Percentiles rank a stretch among this genome's conserved stretches.
Evolutionary conservation across 2,113 vertebrate species (phyloP).

Genomic region (Alligator sinensis): DNA sequence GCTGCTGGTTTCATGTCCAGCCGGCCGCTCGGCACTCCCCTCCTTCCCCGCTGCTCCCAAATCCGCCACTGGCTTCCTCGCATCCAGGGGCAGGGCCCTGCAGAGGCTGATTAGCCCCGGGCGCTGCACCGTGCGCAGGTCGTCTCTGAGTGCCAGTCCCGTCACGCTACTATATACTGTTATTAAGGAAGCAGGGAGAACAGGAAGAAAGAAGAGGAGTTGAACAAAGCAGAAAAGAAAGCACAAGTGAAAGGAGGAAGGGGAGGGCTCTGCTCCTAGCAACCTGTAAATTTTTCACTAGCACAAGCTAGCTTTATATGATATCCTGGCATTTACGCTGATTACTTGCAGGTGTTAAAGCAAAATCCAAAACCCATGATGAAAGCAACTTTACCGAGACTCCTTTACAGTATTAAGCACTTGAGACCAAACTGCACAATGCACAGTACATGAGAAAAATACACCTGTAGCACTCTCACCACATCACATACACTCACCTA

Average conservation of each 20-base stretch:
- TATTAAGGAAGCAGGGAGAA: not conserved
- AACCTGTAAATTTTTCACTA: not conserved
- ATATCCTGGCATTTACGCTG: not conserved
- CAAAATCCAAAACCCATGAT: not conserved
- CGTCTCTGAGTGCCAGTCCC: not conserved
- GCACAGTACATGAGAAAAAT: constrained; percentile 17
- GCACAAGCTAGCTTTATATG: not conserved
- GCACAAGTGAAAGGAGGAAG: not conserved
- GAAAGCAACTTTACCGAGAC: not conserved
- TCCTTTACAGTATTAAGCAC: not conserved
- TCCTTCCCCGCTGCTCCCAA: too few relatives aligned
- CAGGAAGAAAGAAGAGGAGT: not conserved
- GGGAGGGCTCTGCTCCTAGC: not conserved
- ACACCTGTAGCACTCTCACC: not conserved
- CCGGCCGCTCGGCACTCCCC: too few relatives aligned
- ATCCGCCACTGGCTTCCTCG: too few relatives aligned
- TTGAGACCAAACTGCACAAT: not conserved
- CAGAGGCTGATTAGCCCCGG: too few relatives aligned
- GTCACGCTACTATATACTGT: not conserved
- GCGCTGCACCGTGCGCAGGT: too few relatives aligned
- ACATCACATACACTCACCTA: not conserved
- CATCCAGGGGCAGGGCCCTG: too few relatives aligned
- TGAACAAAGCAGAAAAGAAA: not conserved
- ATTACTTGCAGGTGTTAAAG: constrained; percentile 9
- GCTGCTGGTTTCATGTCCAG: too few relatives aligned